These are phyloP conservation scores for Bovichtus variegatus DNA, from an alignment of 2,797 vertebrate species.

Conservation along the genomic window DNA sequence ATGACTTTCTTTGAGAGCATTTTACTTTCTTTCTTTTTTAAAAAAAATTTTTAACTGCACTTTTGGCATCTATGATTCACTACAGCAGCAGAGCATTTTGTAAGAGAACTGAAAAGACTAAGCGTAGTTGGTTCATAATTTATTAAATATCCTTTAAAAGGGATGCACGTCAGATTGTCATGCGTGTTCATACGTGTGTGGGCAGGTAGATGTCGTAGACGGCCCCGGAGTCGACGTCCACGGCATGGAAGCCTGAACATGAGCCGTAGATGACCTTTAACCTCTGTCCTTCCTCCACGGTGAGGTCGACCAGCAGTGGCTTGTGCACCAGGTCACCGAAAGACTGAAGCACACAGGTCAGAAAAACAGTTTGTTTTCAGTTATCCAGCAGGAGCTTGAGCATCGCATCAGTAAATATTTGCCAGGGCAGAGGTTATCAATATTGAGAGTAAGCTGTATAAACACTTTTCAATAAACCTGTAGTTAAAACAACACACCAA, in stretches of 20 bases:
- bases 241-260: slow-evolving; percentile 91
- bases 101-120: no score
- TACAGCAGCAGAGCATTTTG: neutral
- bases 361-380: neutral
- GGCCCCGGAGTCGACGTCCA: slow-evolving; percentile 94
- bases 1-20: neutral
- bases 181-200: slow-evolving; percentile 84
- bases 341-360: slow-evolving; percentile 82
- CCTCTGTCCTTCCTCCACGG: slow-evolving; percentile 94
- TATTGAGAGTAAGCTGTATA: neutral
- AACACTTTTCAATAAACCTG: neutral
- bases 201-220: slow-evolving; percentile 94
- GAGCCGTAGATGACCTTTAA: slow-evolving; percentile 95
- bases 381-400: neutral
- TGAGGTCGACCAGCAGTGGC: slow-evolving; percentile 93
- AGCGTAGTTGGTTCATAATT: no score
- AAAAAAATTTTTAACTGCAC: no score
- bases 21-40: no score
- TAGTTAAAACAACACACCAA: neutral
- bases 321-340: slow-evolving; percentile 93
- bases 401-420: slow-evolving; percentile 20
- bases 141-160: neutral
- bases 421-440: neutral
- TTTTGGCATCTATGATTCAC: neutral
- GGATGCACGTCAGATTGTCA: neutral